phyloP scores from a whole-genome alignment of 2,888 invertebrate species.

The Lithophane leautieri region DNA sequence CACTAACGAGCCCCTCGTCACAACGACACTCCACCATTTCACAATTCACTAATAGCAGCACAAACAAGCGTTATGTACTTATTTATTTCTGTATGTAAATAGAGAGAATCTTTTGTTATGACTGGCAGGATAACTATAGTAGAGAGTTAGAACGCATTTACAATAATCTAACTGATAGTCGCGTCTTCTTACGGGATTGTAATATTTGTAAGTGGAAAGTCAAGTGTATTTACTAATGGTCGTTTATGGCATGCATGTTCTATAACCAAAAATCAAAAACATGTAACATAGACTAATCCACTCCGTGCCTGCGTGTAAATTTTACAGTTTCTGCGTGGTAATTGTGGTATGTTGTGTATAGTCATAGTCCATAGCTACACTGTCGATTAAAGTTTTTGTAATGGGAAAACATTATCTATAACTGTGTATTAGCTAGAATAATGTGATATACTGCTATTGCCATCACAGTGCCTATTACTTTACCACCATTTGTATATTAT shows the following conservation, averaged over 20 bases:
- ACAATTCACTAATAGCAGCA: conserved; percentile 72
- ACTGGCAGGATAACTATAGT: not conserved
- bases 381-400: not conserved
- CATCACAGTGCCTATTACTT: not conserved
- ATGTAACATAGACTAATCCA: not conserved
- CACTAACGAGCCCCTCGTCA: conserved; percentile 80
- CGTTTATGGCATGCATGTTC: not conserved
- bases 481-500: not conserved
- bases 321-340: not conserved
- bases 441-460: not conserved
- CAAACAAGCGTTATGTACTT: conserved; percentile 47
- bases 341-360: not conserved
- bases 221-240: not conserved
- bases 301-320: not conserved
- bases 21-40: conserved; percentile 71
- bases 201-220: not conserved
- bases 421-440: not conserved
- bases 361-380: not conserved
- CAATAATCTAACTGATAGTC: no score
- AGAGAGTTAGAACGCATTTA: no score
- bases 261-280: not conserved
- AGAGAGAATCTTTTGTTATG: conserved; percentile 29
- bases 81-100: conserved; percentile 23
- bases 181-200: not conserved
- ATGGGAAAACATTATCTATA: not conserved